Conservation (phyloP, 35 echinoderm and acorn worm species). For the Ophioderma brevispina region DNA sequence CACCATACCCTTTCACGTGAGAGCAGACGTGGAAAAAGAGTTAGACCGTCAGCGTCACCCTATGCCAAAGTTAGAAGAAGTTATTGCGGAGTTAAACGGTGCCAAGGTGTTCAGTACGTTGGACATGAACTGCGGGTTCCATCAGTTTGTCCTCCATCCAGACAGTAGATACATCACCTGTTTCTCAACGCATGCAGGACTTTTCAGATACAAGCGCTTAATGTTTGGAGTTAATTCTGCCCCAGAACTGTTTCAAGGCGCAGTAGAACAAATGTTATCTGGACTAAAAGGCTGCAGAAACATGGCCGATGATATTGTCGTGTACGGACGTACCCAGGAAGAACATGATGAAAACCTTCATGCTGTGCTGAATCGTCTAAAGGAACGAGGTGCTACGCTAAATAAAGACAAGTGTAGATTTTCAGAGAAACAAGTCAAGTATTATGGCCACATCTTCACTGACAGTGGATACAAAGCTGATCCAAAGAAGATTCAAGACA, state of each 20-base stretch:
- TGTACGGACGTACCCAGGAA: conserved; percentile 24
- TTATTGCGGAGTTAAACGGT: conserved; percentile 57
- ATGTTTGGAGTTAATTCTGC: conserved; percentile 29
- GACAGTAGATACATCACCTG: conserved; percentile 18
- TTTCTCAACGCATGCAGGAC: conserved; percentile 23
- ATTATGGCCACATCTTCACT: conserved; percentile 55
- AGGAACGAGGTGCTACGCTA: conserved; percentile 16
- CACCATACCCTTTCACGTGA: conserved; percentile 60
- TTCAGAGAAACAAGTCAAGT: conserved; percentile 2
- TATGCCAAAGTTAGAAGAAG: conserved; percentile 61
- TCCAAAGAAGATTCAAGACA: conserved; percentile 20
- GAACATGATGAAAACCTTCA: conserved; percentile 41
- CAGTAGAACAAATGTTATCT: conserved; percentile 32
- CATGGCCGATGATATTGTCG: conserved; percentile 82
- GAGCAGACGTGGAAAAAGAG: conserved; percentile 62
- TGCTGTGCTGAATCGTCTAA: conserved; percentile 34
- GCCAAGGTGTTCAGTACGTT: conserved; percentile 26
- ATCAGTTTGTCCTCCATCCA: conserved; percentile 27
- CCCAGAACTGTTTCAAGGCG: conserved; percentile 8
- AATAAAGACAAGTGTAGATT: conserved; percentile 64
- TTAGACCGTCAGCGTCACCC: conserved; percentile 39
- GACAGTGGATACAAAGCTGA: conserved; percentile 26
- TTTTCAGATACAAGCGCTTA: conserved; percentile 20
- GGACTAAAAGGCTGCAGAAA: conserved; percentile 52
- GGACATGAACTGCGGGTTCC: conserved; percentile 28